These are phyloP conservation scores for Orius insidiosus DNA, from an alignment of 1,140 invertebrate genomes.

Conservation along the genomic window DNA sequence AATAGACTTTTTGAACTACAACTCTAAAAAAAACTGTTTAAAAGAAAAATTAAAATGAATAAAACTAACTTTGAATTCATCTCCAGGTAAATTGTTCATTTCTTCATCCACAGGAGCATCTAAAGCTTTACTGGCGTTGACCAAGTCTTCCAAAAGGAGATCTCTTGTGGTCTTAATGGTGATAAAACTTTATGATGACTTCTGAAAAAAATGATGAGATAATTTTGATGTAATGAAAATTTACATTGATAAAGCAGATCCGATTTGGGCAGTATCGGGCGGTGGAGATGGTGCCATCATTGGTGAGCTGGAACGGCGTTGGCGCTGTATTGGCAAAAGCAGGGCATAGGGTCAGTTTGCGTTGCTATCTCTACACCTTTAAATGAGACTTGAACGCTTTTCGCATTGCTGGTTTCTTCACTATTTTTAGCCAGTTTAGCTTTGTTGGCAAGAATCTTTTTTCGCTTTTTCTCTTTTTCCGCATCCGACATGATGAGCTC, in stretches of 20 bases:
- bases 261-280: too few relatives aligned
- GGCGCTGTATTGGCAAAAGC: too few relatives aligned
- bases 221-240: neutral
- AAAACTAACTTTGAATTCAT: constrained; percentile 34
- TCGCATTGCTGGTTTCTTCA: neutral
- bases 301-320: too few relatives aligned
- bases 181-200: too few relatives aligned
- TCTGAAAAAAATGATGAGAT: too few relatives aligned
- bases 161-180: too few relatives aligned
- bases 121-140: constrained; percentile 65
- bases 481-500: constrained; percentile 96
- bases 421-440: constrained; percentile 35
- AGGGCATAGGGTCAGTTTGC: neutral
- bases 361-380: constrained; percentile 31
- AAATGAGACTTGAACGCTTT: constrained; percentile 53
- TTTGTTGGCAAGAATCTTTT: constrained; percentile 84
- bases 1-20: constrained; percentile 53
- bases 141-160: constrained; percentile 53
- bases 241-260: too few relatives aligned
- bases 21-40: constrained; percentile 22
- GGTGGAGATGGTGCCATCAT: too few relatives aligned
- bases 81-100: constrained; percentile 43
- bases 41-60: constrained; percentile 2
- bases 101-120: constrained; percentile 61
- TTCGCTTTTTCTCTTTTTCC: constrained; percentile 76